A percentile compares a stretch with the other conserved stretches of the same genome.
phyloP scores from a whole-genome alignment of 2,113 vertebrate species.

The Odontophorus gujanensis region DNA sequence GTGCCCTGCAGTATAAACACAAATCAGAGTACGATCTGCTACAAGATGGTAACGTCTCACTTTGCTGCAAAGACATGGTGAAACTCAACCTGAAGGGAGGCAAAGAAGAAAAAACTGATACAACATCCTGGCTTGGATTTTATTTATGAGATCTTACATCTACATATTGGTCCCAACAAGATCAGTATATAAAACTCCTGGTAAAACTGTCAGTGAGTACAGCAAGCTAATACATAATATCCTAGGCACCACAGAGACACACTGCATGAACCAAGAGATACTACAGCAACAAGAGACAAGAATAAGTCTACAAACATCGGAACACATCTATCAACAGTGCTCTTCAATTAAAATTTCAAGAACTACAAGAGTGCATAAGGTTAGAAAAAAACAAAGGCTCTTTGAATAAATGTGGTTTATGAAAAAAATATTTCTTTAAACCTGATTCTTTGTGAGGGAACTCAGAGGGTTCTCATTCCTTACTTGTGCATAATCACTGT shows the following conservation, averaged over 20 bases:
- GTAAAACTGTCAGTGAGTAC: background rate
- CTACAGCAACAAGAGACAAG: background rate
- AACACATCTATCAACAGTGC: accelerated
- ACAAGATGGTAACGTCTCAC: background rate
- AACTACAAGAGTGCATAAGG: background rate
- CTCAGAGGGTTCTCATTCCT: background rate
- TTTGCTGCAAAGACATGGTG: background rate
- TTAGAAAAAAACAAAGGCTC: background rate
- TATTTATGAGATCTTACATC: background rate
- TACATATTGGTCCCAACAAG: background rate
- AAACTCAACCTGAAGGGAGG: background rate
- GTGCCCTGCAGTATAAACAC: background rate
- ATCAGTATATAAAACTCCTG: background rate
- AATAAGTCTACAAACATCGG: background rate
- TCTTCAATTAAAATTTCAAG: background rate
- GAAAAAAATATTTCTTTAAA: background rate
- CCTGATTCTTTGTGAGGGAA: background rate
- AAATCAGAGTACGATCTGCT: background rate
- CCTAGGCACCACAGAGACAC: background rate
- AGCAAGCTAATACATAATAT: background rate
- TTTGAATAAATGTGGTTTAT: background rate
- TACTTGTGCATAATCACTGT: background rate
- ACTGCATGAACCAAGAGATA: accelerated
- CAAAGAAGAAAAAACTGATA: background rate
- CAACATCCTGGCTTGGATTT: too few relatives aligned